Evolutionary conservation across 2,113 vertebrate genomes (phyloP).

Genomic region (Marmota monax): DNA sequence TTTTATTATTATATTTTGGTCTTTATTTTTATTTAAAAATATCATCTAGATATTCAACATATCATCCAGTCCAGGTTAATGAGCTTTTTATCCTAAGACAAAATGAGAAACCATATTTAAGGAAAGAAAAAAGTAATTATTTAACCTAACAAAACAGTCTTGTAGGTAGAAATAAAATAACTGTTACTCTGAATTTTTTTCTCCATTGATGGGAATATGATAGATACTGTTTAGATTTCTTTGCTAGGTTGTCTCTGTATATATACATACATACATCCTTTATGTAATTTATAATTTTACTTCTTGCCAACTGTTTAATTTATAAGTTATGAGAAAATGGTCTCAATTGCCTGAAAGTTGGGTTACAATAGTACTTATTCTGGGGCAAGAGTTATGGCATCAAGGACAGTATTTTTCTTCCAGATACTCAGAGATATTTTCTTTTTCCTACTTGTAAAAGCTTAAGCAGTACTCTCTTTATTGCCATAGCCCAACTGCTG

Average conservation of each 20-base stretch:
- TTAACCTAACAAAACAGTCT: background rate
- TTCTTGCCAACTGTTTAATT: background rate
- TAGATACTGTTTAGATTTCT: background rate
- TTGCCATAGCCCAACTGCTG: background rate
- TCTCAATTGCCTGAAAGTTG: background rate
- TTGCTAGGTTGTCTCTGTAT: background rate
- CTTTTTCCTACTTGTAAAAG: background rate
- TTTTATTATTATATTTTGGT: background rate
- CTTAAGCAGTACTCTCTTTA: background rate
- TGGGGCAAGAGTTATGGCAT: background rate
- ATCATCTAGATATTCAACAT: background rate
- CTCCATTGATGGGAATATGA: background rate
- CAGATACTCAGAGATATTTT: background rate
- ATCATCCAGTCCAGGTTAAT: background rate
- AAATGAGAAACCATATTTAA: background rate
- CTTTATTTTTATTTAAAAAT: background rate
- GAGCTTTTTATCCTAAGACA: background rate
- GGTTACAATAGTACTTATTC: background rate
- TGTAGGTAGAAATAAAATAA: background rate
- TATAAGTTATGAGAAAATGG: background rate
- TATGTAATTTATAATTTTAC: background rate
- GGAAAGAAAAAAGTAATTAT: conserved; percentile 19
- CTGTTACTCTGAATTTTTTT: background rate
- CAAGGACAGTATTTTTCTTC: background rate
- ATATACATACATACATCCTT: background rate